Evolutionary conservation across 2,888 invertebrate species (phyloP).

Genomic region (Drosophila cognata): DNA sequence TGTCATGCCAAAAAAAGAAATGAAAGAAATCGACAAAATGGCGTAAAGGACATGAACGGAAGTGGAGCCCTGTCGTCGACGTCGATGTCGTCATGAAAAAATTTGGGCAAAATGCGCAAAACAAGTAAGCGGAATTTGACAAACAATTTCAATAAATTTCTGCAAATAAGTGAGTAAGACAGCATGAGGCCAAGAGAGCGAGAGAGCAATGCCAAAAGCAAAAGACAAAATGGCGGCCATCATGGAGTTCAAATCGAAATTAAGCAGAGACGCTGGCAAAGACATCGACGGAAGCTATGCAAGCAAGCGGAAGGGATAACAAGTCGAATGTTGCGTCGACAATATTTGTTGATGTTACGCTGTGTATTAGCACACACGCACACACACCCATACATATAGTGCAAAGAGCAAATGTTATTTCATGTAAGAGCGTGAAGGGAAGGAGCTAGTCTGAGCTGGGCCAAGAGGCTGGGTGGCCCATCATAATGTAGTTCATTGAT

Average conservation of each 20-base stretch:
- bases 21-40: constrained; percentile 48
- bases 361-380: constrained; percentile 54
- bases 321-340: constrained; percentile 78
- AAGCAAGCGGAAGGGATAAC: constrained; percentile 78
- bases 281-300: constrained; percentile 46
- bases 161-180: constrained; percentile 72
- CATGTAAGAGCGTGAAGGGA: constrained; percentile 19
- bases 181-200: constrained; percentile 25
- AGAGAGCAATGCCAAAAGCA: constrained; percentile 20
- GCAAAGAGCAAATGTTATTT: constrained; percentile 60
- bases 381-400: constrained; percentile 8
- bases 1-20: constrained; percentile 39
- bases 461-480: constrained; percentile 46
- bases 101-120: constrained; percentile 71
- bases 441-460: constrained; percentile 15
- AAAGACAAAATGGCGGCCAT: constrained; percentile 71
- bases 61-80: constrained; percentile 62
- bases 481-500: constrained; percentile 78
- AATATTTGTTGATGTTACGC: constrained; percentile 74
- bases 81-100: constrained; percentile 24
- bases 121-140: constrained; percentile 80
- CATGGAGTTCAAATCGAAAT: constrained; percentile 76
- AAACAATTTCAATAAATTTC: constrained; percentile 81
- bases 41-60: constrained; percentile 64
- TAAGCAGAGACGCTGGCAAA: constrained; percentile 53